Evolutionary conservation across 2,113 vertebrate species (phyloP), one percentile per base, ranked within the genome.

Genomic region (Tachuris rubrigastra): DNA sequence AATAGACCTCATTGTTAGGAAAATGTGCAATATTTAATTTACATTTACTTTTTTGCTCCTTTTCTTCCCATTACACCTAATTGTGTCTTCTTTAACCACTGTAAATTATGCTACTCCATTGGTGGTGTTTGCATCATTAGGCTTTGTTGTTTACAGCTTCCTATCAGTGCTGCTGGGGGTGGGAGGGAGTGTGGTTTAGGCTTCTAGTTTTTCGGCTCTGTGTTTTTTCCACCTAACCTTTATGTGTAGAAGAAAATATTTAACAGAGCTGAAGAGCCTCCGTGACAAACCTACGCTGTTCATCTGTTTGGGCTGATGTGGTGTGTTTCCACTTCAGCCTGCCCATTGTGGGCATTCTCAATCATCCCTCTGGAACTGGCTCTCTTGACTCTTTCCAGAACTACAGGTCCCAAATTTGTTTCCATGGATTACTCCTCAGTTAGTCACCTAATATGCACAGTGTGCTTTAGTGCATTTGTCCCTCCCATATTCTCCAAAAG

Each of bases 1-100:
- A 95, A 95, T 86, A 90, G 69, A 90, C n/a, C 49, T 94, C 1
- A 0, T 66, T 86, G 24, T 85, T 92, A 91, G 78, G 66, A 86
- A 92, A 95, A 93, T 85, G 65, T 91, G 83, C 69, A 81, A 50
- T 91, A 75, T 87, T 94, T 83, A 77, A 90, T 90, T 96, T 94
- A 74, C 84, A 58, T 91, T 93, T 91, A 50, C 60, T 71, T 88
- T 59, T 86, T 85, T 85, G 17, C 62, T 89, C 58, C 80, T 85
- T 88, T 92, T 96, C 72, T 87, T 96, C 59, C 76, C 87, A 75
- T 93, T 95, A 73, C 78, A 91, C 74, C 28, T 92, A 95, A 91
- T 81, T 95, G 60, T 90, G 50, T 85, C 85, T 47, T 79, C 66
- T 74, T 63, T 89, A 93, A 87, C 81, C 90, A 50, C 79, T 91